These are phyloP conservation scores for Paracentrotus lividus DNA, from an alignment of 53 echinoderm and acorn worm species.

Conservation along the genomic window DNA sequence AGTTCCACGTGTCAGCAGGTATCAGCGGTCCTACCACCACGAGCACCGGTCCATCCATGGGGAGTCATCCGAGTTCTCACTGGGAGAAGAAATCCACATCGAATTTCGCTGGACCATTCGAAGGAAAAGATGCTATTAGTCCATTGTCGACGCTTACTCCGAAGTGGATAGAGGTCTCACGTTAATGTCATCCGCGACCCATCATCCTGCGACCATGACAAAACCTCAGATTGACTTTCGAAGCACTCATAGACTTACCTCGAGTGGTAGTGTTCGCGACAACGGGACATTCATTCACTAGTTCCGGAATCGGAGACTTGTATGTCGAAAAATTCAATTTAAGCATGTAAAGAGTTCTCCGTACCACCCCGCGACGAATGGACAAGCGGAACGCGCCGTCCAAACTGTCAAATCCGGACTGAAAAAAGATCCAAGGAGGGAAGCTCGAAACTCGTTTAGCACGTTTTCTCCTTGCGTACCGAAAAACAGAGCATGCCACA, in stretches of 20 bases:
- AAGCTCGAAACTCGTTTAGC: no score
- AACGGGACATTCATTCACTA: no score
- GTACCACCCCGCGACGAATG: no score
- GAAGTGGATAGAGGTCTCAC: conserved; percentile 77
- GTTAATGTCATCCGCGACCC: conserved; percentile 77
- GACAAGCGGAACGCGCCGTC: no score
- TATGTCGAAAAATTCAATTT: no score
- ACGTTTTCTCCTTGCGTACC: no score
- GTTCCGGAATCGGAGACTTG: no score
- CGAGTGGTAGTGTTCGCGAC: no score
- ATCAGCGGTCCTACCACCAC: conserved; percentile 25
- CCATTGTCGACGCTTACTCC: conserved; percentile 42
- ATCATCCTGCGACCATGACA: conserved; percentile 71
- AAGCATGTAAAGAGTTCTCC: no score
- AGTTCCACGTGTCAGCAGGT: conserved; percentile 60
- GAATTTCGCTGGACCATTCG: not conserved
- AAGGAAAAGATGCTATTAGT: not conserved
- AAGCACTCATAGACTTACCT: conserved; percentile 1
- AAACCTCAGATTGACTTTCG: conserved; percentile 60
- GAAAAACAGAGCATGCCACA: no score
- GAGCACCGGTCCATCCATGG: not conserved
- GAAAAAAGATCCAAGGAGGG: no score
- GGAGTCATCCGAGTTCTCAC: not conserved
- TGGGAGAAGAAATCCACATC: not conserved
- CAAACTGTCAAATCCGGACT: no score